phyloP scores from a whole-genome alignment of 2,113 vertebrate species.

The Origma solitaria region DNA sequence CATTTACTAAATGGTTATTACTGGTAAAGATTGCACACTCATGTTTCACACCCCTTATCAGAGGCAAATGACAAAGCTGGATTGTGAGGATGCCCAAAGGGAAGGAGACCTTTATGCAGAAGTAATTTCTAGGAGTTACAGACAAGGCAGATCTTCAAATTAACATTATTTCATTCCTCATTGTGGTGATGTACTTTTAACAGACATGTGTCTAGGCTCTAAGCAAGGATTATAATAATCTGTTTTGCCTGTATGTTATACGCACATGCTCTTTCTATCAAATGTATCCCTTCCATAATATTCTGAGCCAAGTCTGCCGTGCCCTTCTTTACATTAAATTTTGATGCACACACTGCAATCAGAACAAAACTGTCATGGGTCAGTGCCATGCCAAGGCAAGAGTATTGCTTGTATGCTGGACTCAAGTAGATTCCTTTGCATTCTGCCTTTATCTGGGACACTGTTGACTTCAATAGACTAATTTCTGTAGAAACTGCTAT shows the following conservation, averaged over 20 bases:
- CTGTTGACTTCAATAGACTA: neutral
- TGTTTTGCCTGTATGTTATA: neutral
- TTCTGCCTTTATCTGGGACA: neutral
- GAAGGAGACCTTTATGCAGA: neutral
- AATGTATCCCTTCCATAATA: neutral
- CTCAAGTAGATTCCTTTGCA: neutral
- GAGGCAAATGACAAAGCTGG: neutral
- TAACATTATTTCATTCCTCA: neutral
- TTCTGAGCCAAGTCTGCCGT: neutral
- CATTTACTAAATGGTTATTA: neutral
- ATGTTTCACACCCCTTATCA: neutral
- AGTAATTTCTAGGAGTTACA: neutral
- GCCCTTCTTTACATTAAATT: neutral
- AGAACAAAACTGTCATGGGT: neutral
- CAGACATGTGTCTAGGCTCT: neutral
- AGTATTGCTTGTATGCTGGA: neutral
- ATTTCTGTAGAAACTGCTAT: neutral
- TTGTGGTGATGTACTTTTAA: neutral
- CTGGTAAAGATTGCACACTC: neutral
- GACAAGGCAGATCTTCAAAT: neutral
- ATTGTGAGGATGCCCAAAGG: neutral
- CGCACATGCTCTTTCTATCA: neutral
- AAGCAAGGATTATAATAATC: neutral
- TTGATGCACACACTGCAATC: neutral
- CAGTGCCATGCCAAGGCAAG: neutral